These are phyloP conservation scores for Nomada ferruginata DNA, from an alignment of 2,888 invertebrate genomes.

Conservation along the genomic window DNA sequence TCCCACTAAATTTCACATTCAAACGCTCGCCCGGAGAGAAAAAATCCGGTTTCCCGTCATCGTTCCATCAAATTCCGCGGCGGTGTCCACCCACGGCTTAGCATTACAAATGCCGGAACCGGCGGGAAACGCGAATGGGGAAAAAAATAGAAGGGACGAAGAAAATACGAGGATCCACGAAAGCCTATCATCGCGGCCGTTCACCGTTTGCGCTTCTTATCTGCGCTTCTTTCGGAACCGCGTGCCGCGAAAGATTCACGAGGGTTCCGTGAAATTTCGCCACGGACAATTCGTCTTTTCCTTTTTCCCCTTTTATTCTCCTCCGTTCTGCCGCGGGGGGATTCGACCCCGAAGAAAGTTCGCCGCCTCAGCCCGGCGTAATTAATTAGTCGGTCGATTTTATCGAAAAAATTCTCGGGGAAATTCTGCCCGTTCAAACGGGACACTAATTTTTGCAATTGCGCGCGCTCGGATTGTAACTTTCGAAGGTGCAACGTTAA, in stretches of 20 bases:
- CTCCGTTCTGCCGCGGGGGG: neutral
- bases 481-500: neutral
- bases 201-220: conserved; percentile 37
- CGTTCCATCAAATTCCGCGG: conserved; percentile 1
- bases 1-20: neutral
- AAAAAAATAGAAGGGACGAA: neutral
- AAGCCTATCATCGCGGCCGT: conserved; percentile 37
- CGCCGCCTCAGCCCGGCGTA: conserved; percentile 25
- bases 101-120: conserved; percentile 13
- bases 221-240: conserved; percentile 44
- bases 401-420: conserved; percentile 9
- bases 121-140: neutral
- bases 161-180: conserved; percentile 30
- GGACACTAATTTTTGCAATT: neutral
- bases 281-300: conserved; percentile 33
- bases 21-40: neutral
- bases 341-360: conserved; percentile 30
- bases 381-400: conserved; percentile 41
- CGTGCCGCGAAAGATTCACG: conserved; percentile 46
- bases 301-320: neutral
- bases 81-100: conserved; percentile 5
- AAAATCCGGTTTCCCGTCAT: neutral
- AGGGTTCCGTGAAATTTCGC: conserved; percentile 52
- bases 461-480: too few relatives aligned
- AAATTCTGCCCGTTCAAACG: neutral